Conservation (phyloP, 2,113 vertebrate species). For the Fukomys damarensis region DNA sequence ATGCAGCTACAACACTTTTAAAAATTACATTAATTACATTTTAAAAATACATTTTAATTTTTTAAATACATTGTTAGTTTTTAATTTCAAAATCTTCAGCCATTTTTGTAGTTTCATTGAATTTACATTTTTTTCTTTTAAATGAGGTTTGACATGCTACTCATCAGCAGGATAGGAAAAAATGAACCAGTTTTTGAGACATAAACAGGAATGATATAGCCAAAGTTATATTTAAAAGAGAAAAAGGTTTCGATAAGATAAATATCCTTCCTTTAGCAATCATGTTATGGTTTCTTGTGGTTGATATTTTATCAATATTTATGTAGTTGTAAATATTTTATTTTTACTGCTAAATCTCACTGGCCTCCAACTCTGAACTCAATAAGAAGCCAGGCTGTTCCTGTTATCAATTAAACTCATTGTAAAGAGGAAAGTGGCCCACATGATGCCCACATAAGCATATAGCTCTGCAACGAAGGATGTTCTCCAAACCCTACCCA, state of each 20-base stretch:
- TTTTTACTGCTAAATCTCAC: neutral
- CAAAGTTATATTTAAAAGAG: constrained; percentile 9
- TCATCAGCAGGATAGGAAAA: neutral
- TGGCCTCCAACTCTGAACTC: neutral
- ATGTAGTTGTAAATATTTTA: constrained; percentile 2
- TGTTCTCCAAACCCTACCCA: neutral
- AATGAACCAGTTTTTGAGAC: neutral
- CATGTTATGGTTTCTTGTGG: neutral
- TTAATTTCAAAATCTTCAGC: constrained; percentile 29
- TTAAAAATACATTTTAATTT: neutral
- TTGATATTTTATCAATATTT: neutral
- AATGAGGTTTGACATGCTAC: neutral
- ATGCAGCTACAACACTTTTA: no score
- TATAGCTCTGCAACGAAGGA: neutral
- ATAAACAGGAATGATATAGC: neutral
- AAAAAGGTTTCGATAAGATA: neutral
- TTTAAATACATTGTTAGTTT: no score
- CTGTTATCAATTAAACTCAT: neutral
- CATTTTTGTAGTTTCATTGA: constrained; percentile 23
- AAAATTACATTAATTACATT: no score
- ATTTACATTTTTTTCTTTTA: constrained; percentile 16
- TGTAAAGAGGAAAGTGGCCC: neutral
- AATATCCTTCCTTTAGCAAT: constrained; percentile 21
- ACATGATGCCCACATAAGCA: neutral
- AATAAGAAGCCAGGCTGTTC: neutral